Conservation (phyloP, 2,888 invertebrate species). For the Tinea pellionella region DNA sequence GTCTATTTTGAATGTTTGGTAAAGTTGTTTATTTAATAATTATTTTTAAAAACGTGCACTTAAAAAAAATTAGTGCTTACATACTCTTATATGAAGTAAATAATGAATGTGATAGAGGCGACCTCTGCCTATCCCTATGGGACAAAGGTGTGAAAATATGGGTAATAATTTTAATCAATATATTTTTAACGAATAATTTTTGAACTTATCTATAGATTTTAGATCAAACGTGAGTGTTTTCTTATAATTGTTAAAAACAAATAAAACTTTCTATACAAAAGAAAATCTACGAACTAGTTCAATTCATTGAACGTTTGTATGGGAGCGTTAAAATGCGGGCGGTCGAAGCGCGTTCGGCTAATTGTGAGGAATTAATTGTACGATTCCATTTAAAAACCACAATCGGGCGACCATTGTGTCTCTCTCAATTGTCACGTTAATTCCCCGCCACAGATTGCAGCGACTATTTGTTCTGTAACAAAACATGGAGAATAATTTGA, state of each 20-base stretch:
- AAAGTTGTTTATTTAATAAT: no score
- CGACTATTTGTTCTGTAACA: constrained; percentile 17
- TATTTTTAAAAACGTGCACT: no score
- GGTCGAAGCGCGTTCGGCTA: constrained; percentile 40
- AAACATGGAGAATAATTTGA: background rate
- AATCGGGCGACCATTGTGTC: constrained; percentile 43
- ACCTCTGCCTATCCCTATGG: no score
- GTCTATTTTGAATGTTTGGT: no score
- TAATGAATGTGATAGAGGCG: no score
- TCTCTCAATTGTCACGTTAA: constrained; percentile 51
- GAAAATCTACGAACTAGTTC: background rate
- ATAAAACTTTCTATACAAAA: background rate
- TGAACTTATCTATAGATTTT: no score
- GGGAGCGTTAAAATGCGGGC: constrained; percentile 57
- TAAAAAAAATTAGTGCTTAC: no score
- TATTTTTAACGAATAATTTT: no score
- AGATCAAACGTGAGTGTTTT: background rate
- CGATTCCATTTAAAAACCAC: constrained; percentile 68
- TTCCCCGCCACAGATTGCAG: constrained; percentile 50
- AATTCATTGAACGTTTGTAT: constrained; percentile 17
- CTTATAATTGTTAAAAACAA: background rate
- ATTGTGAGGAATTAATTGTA: constrained; percentile 69
- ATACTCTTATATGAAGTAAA: no score
- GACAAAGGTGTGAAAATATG: no score
- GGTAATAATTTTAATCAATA: no score